Conservation (phyloP, 2,888 invertebrate species). For the Corbicula japonica region DNA sequence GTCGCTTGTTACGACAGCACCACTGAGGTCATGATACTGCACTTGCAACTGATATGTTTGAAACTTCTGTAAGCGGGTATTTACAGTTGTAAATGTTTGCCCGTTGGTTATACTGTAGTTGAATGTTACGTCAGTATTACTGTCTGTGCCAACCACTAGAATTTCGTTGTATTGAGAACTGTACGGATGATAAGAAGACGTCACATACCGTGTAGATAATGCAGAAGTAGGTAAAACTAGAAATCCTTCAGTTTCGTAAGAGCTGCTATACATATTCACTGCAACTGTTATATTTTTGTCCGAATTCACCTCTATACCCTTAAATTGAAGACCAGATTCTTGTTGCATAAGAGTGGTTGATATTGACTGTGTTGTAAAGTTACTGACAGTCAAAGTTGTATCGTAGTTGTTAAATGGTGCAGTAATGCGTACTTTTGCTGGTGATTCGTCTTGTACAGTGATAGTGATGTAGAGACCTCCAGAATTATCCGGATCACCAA, state of each 20-base stretch:
- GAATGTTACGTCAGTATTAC: background rate
- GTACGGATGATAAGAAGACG: slow-evolving; percentile 4
- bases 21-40: slow-evolving; percentile 5
- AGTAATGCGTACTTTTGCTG: background rate
- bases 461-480: no score
- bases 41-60: slow-evolving; percentile 5
- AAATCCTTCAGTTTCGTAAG: slow-evolving; percentile 3
- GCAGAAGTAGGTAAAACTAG: background rate
- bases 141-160: slow-evolving; percentile 5
- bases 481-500: no score
- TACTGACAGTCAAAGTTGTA: background rate
- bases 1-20: slow-evolving; percentile 4
- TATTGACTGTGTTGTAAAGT: background rate
- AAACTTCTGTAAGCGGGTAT: slow-evolving; percentile 5
- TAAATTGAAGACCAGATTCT: background rate
- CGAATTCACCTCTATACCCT: slow-evolving; percentile 10
- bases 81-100: background rate
- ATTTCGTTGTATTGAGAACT: slow-evolving; percentile 4
- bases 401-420: slow-evolving; percentile 4
- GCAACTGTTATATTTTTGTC: slow-evolving; percentile 1
- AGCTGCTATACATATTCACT: background rate
- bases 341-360: background rate
- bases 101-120: background rate
- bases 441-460: no score
- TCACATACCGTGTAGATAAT: slow-evolving; percentile 12